Conservation (phyloP, 2,113 vertebrate genomes). For the Thinocorus orbignyianus region DNA sequence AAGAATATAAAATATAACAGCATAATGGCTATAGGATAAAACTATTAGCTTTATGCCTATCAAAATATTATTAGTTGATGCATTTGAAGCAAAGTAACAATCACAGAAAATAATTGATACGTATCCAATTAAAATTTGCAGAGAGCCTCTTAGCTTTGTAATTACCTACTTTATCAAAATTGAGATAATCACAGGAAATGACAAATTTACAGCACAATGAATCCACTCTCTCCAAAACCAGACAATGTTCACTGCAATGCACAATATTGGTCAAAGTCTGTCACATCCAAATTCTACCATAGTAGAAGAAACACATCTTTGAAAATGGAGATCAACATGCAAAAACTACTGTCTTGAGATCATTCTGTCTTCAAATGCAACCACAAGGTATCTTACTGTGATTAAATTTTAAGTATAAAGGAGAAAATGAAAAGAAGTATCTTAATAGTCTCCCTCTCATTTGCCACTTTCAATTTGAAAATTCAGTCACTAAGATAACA, state of each 20-base stretch:
- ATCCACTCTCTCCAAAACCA: not conserved
- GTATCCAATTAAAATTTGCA: not conserved
- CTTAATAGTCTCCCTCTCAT: not conserved
- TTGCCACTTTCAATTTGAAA: not conserved
- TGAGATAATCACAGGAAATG: not conserved
- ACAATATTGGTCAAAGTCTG: not conserved
- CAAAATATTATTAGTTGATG: not conserved
- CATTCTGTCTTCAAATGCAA: not conserved
- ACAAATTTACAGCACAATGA: not conserved
- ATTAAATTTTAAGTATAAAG: not conserved
- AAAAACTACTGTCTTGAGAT: not conserved
- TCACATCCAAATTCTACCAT: not conserved
- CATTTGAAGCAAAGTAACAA: not conserved
- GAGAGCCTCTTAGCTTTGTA: not conserved
- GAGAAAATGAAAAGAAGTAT: not conserved
- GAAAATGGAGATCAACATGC: not conserved
- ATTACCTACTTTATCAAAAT: not conserved
- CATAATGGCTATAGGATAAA: not conserved
- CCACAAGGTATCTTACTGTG: not conserved
- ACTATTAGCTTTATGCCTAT: not conserved
- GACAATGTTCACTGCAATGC: not conserved
- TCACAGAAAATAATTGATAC: not conserved
- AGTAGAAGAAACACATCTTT: not conserved
- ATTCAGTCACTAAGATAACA: not conserved
- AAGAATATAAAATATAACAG: not conserved